Evolutionary conservation across 2,888 invertebrate genomes (phyloP), one percentile per base, ranked within the genome.

Genomic region (Pediacus dermestoides): DNA sequence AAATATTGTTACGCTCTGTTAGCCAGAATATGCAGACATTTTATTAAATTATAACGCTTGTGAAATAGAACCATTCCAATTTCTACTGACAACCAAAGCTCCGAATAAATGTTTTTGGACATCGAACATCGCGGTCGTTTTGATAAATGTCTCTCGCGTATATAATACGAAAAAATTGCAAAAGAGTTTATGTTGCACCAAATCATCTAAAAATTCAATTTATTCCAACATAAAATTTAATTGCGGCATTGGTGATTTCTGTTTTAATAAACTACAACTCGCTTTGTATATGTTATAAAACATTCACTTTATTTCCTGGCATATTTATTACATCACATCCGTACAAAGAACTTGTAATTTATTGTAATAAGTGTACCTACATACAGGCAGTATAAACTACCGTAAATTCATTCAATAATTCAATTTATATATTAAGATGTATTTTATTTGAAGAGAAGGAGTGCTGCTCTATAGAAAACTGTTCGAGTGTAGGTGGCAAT

Each of bases 1-100:
- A 48, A 57, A 57, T 55, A 56, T 54, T 55, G 57, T 55, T 54
- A 55, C 53, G 53, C 52, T 55, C 52, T 51, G 55, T 58, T 56
- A 50, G 53, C 47, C 13, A 28, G 53, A 55, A 53, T 58, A 55
- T 58, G 57, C 55, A 46, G 52, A 52, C 59, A 54, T 58, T 59
- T 59, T 57, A 59, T 59, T 57, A 57, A 59, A 59, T 58, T 58
- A 57, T 54, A 52, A 46, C 44, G 31, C 30, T 30, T 36, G 30
- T 39, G 35, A 48, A 44, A 45, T 32, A 41, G 43, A 22, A 26
- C 44, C 37, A 39, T 41, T 50, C 50, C 54, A 48, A 52, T 49
- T 51, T 49, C 44, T 44, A 49, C 37, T 42, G 49, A 46, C 49
- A 52, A 42, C 44, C 46, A 50, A 49, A 50, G 39, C 42, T 3